Base-by-base conservation (phyloP, 1,140 invertebrate species). In the Calycopis cecrops region DNA sequence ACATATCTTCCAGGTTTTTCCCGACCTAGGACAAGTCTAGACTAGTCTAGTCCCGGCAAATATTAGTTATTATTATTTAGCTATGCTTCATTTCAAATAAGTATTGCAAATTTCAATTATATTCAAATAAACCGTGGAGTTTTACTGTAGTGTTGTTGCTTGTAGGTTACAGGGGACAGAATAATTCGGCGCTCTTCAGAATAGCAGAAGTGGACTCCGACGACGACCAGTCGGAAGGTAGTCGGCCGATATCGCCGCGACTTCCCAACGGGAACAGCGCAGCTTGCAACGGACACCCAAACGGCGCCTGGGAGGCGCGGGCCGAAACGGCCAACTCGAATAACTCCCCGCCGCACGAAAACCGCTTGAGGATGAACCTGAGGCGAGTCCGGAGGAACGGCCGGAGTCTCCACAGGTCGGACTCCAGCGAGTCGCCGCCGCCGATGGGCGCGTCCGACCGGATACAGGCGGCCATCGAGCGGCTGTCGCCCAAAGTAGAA, bases 141-240 rank as follows among this genome's bases (percentile, higher is more conserved):
- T 48, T 35, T 35, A 18, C 11, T 50, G 11, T 10, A 4, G 28
- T 14, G 28, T 42, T 11, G 48, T 17, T 58, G 52, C 17, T 28
- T 55, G 14, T 57, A 88, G 85, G 84, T 33, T 87, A 86, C 48
- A 75, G 85, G 44, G 84, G 85, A n/a, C 79, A 86, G 69, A 86
- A 70, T 55, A 83, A 79, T 63, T 80, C 83, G 40, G 73, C 84
- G n/a, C 59, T 90, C 34, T 90, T 89, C 62, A 73, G 89, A 48
- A 86, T 91, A 62, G 84, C 88, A 3, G 89, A 91, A 60, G 88
- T 89, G 11, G 89, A 90, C 67, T 91, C 90, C 0, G 90, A 91
- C 47, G 89, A 91, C 55, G 90, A 90, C 59, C 82, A 88, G 51
- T 86, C 87, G 0, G 71, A 68, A 0, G 63, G 77, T 61, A 83